These are phyloP conservation scores for Petaurus breviceps DNA, from an alignment of 2,113 vertebrate genomes.

Conservation along the genomic window DNA sequence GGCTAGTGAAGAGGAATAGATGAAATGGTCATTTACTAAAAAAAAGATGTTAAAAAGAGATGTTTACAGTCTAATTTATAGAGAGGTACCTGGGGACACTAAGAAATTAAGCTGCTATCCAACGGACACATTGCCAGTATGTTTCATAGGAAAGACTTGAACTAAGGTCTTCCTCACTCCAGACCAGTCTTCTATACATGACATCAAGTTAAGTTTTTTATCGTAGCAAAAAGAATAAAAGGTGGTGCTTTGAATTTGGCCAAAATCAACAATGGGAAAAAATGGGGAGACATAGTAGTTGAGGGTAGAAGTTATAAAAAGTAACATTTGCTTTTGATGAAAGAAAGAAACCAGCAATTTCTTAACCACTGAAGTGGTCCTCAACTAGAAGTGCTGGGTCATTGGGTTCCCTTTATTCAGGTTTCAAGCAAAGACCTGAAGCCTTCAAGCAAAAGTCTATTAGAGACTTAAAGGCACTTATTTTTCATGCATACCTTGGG, in stretches of 20 bases:
- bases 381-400: neutral
- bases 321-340: neutral
- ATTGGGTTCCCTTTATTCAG: neutral
- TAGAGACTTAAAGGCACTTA: neutral
- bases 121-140: neutral
- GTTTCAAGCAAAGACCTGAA: neutral
- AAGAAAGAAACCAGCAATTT: constrained; percentile 21
- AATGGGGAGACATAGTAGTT: neutral
- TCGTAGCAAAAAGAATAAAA: constrained; percentile 14
- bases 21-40: neutral
- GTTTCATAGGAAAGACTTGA: neutral
- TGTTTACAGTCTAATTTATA: neutral
- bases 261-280: constrained; percentile 17
- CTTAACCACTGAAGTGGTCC: neutral
- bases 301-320: neutral
- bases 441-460: neutral
- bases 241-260: neutral
- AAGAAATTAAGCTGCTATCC: neutral
- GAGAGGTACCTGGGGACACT: neutral
- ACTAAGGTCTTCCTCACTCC: neutral
- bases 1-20: neutral
- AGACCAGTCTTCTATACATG: neutral
- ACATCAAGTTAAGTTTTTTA: neutral
- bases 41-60: neutral
- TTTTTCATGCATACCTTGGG: neutral